Evolutionary conservation across 2,797 vertebrate genomes (phyloP), one percentile per base, ranked within the genome.

Genomic region (Gadopsis bispinosus): DNA sequence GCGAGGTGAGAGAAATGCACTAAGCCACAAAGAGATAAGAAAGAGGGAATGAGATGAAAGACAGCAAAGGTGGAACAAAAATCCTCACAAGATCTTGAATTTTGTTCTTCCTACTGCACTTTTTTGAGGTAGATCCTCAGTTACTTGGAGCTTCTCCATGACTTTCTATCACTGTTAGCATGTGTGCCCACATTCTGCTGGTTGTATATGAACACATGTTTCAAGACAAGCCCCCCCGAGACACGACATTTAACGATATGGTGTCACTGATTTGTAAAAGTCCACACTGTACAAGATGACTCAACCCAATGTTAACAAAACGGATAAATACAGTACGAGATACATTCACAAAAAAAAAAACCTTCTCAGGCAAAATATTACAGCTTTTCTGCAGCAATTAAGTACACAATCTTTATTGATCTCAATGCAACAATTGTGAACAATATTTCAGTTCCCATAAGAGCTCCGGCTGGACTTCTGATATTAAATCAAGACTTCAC

Each of bases 1-100:
- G 82, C 29, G 51, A 79, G 89, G 84, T 82, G 83, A 90, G 86
- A 83, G 80, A 84, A 85, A 88, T 73, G 87, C 85, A 85, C 79
- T 84, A 79, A 87, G 83, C 76, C 76, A 87, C 81, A 85, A 79
- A 89, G 79, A 90, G 86, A 92, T 89, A 89, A 92, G 83, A 84
- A 74, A 79, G 62, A 81, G 64, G 51, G 53, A 77, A 75, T 78
- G 73, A 79, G 79, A 93, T 91, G 85, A 89, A 92, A 93, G 90
- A 87, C 80, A 55, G 85, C 26, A 63, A 85, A 82, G 76, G 79
- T 77, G 47, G 41, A 51, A 13, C 7, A 78, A 88, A 70, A 85
- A 77, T 69, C 70, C 73, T 68, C 47, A 85, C 77, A 81, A 81
- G 75, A 89, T 74, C 72, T 84, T 64, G 73, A 71, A 88, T 91